Base-by-base conservation (phyloP, 2,888 invertebrate genomes). In the Alcis repandata region DNA sequence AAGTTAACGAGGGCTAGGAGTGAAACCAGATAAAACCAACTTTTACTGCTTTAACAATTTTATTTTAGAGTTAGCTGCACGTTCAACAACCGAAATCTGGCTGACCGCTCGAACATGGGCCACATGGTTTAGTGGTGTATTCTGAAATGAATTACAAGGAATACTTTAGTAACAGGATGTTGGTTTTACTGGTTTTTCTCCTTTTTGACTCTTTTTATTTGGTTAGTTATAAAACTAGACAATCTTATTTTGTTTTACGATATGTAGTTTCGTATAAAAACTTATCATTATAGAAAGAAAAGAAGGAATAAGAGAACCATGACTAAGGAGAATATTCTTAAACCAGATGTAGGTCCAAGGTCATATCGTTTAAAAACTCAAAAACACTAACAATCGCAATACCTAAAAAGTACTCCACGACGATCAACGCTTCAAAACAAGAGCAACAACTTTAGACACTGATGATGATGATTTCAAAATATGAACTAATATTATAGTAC, bases 61-160 rank as follows among this genome's bases (percentile, higher is more conserved):
- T 70, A 56, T 59, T 54, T 52, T 10, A 58, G 36, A 36, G 2
- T 10, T 22, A 27, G 33, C 41, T 61, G 19, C 58, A 41, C 68
- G 53, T 66, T 82, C 71, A 85, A 76, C 85, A 85, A 69, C 68
- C 59, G 66, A 72, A 83, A 74, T 85, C 78, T 67, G 73, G 79
- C 54, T 73, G 75, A 11, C 77, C 78, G 40, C 71, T 76, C 59
- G 68, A 49, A 70, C 89, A 89, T 61, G 79, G 48, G 41, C 60
- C 78, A 63, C 73, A 70, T 15, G 69, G 75, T 76, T 80, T 80
- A 59, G 80, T 78, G 66, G 76, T 80, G 74, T 78, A 90, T 67
- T 85, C 90, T 90, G 88, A 84, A 90, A 89, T 46, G 11, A 53
- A 61, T 52, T 36, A 53, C 46, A 60, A 53, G 32, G 32, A 46